Evolutionary conservation across 2,113 vertebrate species (phyloP), one percentile per base, ranked within the genome.

Genomic region (Aegotheles bennettii): DNA sequence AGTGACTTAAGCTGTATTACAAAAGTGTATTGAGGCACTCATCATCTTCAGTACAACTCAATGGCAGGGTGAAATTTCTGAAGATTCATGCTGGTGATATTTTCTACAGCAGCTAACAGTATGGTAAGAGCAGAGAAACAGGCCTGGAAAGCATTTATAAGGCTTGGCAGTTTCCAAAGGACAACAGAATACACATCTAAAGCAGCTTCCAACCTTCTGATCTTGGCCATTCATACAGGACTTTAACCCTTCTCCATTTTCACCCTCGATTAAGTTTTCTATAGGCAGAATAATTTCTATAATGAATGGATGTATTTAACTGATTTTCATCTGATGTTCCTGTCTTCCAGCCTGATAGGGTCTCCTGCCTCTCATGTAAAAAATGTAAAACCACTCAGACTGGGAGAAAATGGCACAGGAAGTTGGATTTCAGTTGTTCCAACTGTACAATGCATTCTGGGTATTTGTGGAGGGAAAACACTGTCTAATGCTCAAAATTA

Each of bases 241-340:
- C 94, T 96, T 97, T 87, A 51, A 86, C 86, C 85, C 90, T 77
- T 93, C 63, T 85, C 33, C 50, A 68, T 84, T 93, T 88, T 83
- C 85, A 95, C 87, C 85, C 93, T 96, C 13, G 1, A 96, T 93
- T 93, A 96, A 89, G 60, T 92, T 92, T 94, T 92, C 77, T 75
- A 84, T 59, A 45, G 73, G 60, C 38, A 97, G 91, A 74, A 89
- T 93, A 94, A 94, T 88, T 95, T 87, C 43, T 74, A 74, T 53
- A 94, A 74, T 54, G 70, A 95, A 94, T 67, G 26, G 45, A 85
- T 59, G 50, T 70, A 77, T 85, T 83, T 93, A 94, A 90, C 64
- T 81, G 54, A 88, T 96, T 93, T 88, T 95, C 63, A 71, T 94
- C 71, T 75, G 63, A 76, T 65, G 63, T 59, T 95, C 67, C 77